Evolutionary conservation across 2,888 invertebrate species (phyloP), one percentile per base, ranked within the genome.

Genomic region (Rotaria magnacalcarata): DNA sequence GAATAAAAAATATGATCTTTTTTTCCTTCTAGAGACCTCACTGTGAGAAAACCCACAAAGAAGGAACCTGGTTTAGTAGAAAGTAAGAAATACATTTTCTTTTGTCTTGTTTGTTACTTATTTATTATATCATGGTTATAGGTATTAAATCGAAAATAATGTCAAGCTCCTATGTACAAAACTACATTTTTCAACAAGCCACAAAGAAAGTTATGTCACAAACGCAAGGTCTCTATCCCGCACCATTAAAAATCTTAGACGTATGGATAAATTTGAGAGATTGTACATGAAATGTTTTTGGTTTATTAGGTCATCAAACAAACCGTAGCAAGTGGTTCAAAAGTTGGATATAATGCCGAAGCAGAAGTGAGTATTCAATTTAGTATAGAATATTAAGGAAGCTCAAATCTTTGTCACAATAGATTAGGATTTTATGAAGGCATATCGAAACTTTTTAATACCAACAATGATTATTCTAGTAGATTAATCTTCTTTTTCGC

Each of bases 171-270:
- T 92, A 92, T 43, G 50, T 89, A 6, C 85, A 95, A 90, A 94
- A 97, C 90, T 94, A 95, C 90, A 93, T 99, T 87, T 96, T 98
- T 90, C 94, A 94, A 6, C 95, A 95, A 91, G 97, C 97, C 0
- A 94, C 93, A 89, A 94, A 93, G 43, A 95, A 96, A 92, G 97
- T 99, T 1, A 94, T 97, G 94, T 97, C 96, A 92, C 93, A 94
- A 91, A 94, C 96, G 0, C 94, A 94, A 86, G 98, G 98, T 7
- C 93, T 97, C 50, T 99, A 99, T 91, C 99, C 99, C 85, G 97
- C 99, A 67, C 99, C 99, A 47, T 92, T 99, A 50, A 96, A 94
- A 93, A 96, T 96, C 67, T 47, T 86, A 58, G 56, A 86, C 60
- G 67, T 52, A 41, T 84, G 85, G 11, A 27, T 43, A 27, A 11